A percentile compares a stretch with the other conserved stretches of the same genome.
Conservation (phyloP, 2,888 invertebrate genomes). For the Cryptocephalus moraei region DNA sequence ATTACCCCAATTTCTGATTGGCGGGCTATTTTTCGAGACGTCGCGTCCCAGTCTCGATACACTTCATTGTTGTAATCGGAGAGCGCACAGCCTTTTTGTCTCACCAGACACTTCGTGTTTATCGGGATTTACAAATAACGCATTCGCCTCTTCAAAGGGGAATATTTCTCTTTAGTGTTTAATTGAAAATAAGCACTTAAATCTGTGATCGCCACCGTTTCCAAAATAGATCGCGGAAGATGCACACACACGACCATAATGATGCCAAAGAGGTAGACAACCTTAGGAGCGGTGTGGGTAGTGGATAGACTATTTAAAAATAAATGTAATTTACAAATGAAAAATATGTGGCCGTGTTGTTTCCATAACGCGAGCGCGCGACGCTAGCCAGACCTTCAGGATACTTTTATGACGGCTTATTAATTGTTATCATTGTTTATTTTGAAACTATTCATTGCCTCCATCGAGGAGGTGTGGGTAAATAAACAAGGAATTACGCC, state of each 20-base stretch:
- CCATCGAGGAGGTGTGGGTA: slow-evolving; percentile 6
- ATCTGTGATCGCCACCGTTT: slow-evolving; percentile 19
- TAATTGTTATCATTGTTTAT: slow-evolving; percentile 10
- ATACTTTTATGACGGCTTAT: slow-evolving; percentile 7
- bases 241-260: slow-evolving; percentile 27
- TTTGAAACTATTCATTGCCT: slow-evolving; percentile 3
- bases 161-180: too few species aligned
- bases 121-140: too few species aligned
- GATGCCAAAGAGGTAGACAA: slow-evolving; percentile 24
- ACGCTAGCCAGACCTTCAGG: slow-evolving; percentile 12
- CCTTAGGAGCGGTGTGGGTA: slow-evolving; percentile 20
- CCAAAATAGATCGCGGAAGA: slow-evolving; percentile 35
- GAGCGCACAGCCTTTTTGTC: too few species aligned
- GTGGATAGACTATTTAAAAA: too few species aligned
- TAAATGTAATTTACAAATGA: too few species aligned
- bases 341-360: too few species aligned
- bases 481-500: slow-evolving; percentile 5
- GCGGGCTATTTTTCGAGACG: too few species aligned
- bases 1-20: too few species aligned
- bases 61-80: too few species aligned
- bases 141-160: too few species aligned
- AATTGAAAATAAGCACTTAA: slow-evolving; percentile 11
- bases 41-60: too few species aligned
- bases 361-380: background rate
- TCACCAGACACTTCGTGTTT: too few species aligned